Conservation (phyloP, 1,140 invertebrate genomes). For the Limonius californicus region DNA sequence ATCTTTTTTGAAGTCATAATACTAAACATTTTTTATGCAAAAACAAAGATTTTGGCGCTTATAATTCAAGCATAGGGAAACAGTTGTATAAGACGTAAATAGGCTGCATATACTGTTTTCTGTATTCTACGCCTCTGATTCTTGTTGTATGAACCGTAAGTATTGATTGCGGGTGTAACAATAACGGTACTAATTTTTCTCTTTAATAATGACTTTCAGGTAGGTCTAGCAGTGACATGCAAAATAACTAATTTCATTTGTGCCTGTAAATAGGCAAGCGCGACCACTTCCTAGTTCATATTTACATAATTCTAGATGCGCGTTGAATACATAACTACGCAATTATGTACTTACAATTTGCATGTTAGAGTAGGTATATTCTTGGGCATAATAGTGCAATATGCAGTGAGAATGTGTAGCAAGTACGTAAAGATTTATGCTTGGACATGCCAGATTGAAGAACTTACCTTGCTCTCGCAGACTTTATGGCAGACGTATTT, state of each 20-base stretch:
- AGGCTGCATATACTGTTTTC: no score
- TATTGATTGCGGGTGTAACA: neutral
- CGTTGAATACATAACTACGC: slow-evolving; percentile 1
- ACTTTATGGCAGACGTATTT: slow-evolving; percentile 73
- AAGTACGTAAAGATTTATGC: no score
- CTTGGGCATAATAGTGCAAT: neutral
- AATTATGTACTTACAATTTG: slow-evolving; percentile 7
- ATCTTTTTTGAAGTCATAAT: no score
- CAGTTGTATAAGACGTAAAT: no score
- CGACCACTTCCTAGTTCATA: slow-evolving; percentile 5
- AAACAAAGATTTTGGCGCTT: no score
- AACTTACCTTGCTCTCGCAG: slow-evolving; percentile 73
- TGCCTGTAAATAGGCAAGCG: neutral
- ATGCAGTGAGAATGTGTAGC: no score
- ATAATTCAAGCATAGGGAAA: no score
- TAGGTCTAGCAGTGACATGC: slow-evolving; percentile 1
- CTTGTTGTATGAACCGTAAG: neutral
- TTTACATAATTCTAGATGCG: slow-evolving; percentile 7
- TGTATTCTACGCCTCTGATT: no score
- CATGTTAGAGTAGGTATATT: neutral
- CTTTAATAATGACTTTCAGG: neutral
- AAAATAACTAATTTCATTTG: slow-evolving; percentile 8
- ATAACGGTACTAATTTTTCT: neutral
- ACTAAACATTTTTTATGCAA: no score
- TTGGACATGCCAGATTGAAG: no score